These are phyloP conservation scores for Philantomba maxwellii DNA, from an alignment of 2,113 vertebrate species.

Conservation along the genomic window DNA sequence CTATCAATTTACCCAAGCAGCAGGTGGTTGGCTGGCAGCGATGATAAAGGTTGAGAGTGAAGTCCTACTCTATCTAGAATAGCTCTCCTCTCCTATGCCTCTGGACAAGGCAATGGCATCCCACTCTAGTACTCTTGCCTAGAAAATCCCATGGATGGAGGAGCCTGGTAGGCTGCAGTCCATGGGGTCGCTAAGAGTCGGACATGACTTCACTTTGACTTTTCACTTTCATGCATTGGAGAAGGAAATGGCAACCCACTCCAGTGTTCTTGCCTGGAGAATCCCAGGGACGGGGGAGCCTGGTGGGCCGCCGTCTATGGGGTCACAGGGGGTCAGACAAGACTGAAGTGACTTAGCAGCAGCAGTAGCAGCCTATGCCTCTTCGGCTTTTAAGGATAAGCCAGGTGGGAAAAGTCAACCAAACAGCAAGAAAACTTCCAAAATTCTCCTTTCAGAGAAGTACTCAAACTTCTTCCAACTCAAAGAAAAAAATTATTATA, in stretches of 20 bases:
- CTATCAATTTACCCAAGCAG: background rate
- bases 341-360: no score
- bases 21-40: background rate
- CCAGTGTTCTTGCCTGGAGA: no score
- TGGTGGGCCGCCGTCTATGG: no score
- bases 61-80: background rate
- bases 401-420: background rate
- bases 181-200: no score
- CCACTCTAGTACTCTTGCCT: no score
- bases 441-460: slow-evolving; percentile 12
- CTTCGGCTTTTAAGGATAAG: background rate
- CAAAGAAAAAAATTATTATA: slow-evolving; percentile 5
- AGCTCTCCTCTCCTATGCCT: background rate
- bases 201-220: no score
- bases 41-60: background rate
- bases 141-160: no score
- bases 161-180: no score
- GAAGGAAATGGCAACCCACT: no score
- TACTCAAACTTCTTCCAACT: background rate
- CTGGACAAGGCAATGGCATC: background rate
- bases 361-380: background rate
- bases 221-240: no score
- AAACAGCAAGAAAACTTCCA: background rate
- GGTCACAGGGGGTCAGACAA: no score
- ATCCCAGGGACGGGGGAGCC: no score